A percentile compares a stretch with the other conserved stretches of the same genome.
phyloP scores from a whole-genome alignment of 2,797 vertebrate species.

The Apogon talboti region DNA sequence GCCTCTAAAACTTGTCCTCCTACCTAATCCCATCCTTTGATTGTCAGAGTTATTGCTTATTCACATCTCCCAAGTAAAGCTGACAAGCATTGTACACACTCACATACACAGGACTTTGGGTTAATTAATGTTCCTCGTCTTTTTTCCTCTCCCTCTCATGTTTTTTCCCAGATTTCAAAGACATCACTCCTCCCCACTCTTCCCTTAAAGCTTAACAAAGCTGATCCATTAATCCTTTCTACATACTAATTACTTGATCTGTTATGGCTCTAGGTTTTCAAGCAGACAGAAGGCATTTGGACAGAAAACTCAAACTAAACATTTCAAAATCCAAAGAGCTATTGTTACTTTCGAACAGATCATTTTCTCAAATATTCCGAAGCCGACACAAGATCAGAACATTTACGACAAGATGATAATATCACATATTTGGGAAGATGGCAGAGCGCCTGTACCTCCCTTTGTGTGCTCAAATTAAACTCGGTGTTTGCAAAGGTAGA shows the following conservation, averaged over 20 bases:
- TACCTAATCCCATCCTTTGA: constrained; percentile 50
- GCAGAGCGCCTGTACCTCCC: neutral
- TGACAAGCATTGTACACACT: constrained; percentile 48
- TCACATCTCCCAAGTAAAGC: constrained; percentile 46
- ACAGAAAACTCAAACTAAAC: constrained; percentile 31
- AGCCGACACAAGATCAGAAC: neutral
- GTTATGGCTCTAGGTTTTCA: constrained; percentile 41
- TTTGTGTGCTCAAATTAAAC: neutral
- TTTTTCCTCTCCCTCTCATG: constrained; percentile 8
- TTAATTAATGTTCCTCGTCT: constrained; percentile 61
- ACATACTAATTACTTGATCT: constrained; percentile 61
- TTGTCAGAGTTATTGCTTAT: constrained; percentile 52
- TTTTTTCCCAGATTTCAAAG: constrained; percentile 59
- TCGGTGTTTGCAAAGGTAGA: neutral
- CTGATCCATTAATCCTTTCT: constrained; percentile 53
- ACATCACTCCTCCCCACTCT: constrained; percentile 37
- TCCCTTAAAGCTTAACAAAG: constrained; percentile 44
- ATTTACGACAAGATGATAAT: neutral
- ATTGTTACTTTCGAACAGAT: constrained; percentile 25
- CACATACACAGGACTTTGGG: constrained; percentile 24
- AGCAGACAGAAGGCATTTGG: constrained; percentile 31
- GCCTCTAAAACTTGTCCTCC: constrained; percentile 43
- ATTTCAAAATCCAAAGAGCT: constrained; percentile 19
- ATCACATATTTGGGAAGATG: neutral
- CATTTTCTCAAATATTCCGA: constrained; percentile 2